Evolutionary conservation across 2,888 invertebrate species (phyloP), one percentile per base, ranked within the genome.

Genomic region (Drosophila emarginata): DNA sequence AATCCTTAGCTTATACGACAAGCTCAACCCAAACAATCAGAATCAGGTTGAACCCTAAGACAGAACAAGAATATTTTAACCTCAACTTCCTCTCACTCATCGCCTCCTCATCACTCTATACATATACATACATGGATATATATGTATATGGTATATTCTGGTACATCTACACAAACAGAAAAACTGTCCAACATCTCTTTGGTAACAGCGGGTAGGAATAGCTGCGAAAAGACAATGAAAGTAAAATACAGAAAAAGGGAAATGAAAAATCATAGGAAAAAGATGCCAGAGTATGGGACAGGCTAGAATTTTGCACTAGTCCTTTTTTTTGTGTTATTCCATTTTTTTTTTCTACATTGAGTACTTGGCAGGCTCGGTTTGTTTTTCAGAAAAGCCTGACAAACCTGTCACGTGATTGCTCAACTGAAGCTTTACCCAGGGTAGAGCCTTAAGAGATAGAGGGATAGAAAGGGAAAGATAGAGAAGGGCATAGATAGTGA

Each of bases 331-430:
- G 45, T 37, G 18, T 59, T 57, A 32, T 28, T 28, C 6, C 28
- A 28, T 28, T 28, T 28, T 53, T 9, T 6, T 12, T 50, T 50
- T 32, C 51, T 14, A 60, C 61, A 67, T 62, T 28, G 62, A 72
- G 72, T 66, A 74, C 54, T 76, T 80, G 78, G 72, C 73, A 83
- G 78, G 73, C 84, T 79, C 69, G 80, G 87, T 77, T 80, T 86
- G 77, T 83, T 83, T 83, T 82, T 58, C 61, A 78, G 74, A 66
- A 76, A 64, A 67, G 79, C 77, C 87, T 83, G 83, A 83, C 84
- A 87, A 83, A 83, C 83, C 83, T 83, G 87, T 86, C 83, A 86
- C 83, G 77, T 86, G 87, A 84, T 83, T 84, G 80, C 80, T 83
- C 79, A 77, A 80, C 84, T 83, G 77, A 67, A 79, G 74, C 74